These are phyloP conservation scores for Zapornia atra DNA, from an alignment of 2,113 vertebrate species.

Conservation along the genomic window DNA sequence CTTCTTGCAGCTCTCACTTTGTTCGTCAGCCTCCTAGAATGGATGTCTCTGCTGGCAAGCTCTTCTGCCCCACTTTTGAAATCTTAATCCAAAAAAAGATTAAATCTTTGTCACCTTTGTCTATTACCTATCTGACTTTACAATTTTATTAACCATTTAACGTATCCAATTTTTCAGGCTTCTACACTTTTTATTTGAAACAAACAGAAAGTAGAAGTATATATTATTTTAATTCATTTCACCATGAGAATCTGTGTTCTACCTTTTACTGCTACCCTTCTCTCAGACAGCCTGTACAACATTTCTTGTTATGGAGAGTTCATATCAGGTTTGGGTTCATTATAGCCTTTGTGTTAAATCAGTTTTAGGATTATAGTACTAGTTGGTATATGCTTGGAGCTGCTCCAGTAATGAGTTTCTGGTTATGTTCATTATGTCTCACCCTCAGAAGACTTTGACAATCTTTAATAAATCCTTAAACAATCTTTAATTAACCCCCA, in stretches of 20 bases:
- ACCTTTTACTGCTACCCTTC: background rate
- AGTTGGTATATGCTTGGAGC: background rate
- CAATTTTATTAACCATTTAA: fast-evolving
- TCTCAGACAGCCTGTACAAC: background rate
- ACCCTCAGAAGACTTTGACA: background rate
- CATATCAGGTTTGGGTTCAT: background rate
- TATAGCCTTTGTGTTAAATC: background rate
- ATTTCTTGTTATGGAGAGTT: background rate
- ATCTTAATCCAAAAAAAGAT: background rate
- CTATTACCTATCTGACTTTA: background rate
- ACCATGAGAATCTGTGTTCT: background rate
- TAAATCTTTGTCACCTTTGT: background rate
- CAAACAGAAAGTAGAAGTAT: background rate
- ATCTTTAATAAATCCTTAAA: background rate
- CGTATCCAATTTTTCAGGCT: background rate
- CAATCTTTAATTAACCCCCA: background rate
- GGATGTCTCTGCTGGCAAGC: background rate
- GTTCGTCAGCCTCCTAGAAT: background rate
- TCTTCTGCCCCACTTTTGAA: background rate
- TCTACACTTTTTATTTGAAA: background rate
- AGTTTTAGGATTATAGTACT: background rate
- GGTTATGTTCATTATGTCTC: background rate
- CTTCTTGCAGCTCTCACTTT: background rate
- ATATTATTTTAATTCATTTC: background rate
- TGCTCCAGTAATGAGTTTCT: background rate